phyloP scores from a whole-genome alignment of 2,113 vertebrate genomes.

The Lagopus muta region DNA sequence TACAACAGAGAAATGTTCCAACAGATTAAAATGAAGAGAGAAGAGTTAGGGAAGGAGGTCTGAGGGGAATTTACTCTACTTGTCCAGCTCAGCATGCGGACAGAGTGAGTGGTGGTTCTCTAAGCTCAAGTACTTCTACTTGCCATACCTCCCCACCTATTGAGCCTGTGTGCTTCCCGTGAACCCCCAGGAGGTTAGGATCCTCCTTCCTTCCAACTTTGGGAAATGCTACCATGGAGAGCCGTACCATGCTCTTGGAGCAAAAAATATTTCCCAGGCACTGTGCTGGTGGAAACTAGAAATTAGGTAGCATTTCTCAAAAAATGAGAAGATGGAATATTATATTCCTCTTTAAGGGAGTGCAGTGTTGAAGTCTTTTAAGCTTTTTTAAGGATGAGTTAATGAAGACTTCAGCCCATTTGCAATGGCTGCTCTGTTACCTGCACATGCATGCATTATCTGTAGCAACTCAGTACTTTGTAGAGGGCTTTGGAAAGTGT shows the following conservation, averaged over 20 bases:
- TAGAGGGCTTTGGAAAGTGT: constrained; percentile 44
- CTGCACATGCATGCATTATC: background rate
- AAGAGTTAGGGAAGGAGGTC: background rate
- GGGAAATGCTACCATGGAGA: background rate
- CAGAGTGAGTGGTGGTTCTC: background rate
- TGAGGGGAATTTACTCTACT: background rate
- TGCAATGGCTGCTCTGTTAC: background rate
- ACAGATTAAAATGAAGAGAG: constrained; percentile 19
- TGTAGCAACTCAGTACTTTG: background rate
- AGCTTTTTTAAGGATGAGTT: background rate
- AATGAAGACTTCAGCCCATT: background rate
- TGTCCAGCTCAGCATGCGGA: fast-evolving
- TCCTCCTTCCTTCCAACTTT: background rate
- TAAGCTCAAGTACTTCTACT: background rate
- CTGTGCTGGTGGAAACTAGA: background rate
- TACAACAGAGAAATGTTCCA: constrained; percentile 18
- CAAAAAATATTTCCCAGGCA: background rate
- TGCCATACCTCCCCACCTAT: background rate
- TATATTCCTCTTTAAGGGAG: background rate
- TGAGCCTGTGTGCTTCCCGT: background rate
- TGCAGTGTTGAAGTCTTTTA: background rate
- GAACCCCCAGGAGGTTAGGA: fast-evolving
- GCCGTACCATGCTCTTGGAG: background rate
- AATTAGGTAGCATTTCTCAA: background rate
- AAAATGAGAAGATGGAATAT: background rate